Evolutionary conservation across 2,888 invertebrate species (phyloP), one percentile per base, ranked within the genome.

Genomic region (Eupithecia insigniata): DNA sequence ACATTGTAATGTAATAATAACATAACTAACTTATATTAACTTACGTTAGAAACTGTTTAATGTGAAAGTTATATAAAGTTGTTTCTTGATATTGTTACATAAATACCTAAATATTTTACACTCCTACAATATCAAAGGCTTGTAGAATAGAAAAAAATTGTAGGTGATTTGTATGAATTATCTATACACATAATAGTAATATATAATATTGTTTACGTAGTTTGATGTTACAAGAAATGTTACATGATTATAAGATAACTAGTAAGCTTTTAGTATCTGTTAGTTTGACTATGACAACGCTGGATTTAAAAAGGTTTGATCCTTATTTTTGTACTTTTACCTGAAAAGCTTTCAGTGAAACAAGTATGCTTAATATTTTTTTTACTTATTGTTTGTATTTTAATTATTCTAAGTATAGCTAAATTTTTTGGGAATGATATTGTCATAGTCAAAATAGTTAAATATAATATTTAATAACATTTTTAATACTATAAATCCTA

Each of bases 181-280:
- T 66, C 28, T 80, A 74, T 84, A 78, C 68, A 78, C 72, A 75
- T 76, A 66, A 79, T 82, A 82, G 83, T 75, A 73, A 78, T 84
- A 83, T 84, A 83, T 87, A 86, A 34, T 81, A 87, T 85, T 85
- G 81, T 83, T 81, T 85, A 83, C 68, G 78, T 85, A 88, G 84
- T 81, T 88, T 76, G 83, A 81, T 87, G 88, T 90, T 89, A 81
- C 78, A 88, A 87, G 88, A 87, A 88, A 87, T 88, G 86, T 89
- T 90, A 90, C 87, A 82, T 81, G 81, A 82, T 81, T 84, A 81
- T 81, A 84, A 78, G 74, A 81, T 62, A 79, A 83, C 84, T 61
- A 87, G 83, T 83, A 81, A 83, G 87, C 87, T 87, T 89, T 85
- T 82, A 84, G 85, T 72, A 67, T 77, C 73, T 73, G 77, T 82